Conservation (phyloP, 2,888 invertebrate species). For the Diaphora mendica region DNA sequence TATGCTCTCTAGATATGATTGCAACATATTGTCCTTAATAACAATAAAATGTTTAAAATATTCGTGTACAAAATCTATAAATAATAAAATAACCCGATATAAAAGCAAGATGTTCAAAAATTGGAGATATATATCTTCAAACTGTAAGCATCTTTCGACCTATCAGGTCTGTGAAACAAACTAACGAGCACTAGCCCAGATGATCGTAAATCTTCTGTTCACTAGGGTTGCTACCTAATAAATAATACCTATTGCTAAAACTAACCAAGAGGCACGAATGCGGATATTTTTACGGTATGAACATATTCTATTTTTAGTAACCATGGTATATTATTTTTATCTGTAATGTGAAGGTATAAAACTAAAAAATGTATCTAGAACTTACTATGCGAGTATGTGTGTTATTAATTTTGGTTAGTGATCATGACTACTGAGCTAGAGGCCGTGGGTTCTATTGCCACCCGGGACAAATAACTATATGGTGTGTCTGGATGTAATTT, state of each 20-base stretch:
- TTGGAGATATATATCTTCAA: conserved; percentile 9
- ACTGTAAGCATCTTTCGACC: conserved; percentile 16
- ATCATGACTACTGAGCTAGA: no score
- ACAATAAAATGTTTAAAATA: neutral
- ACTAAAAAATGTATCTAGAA: no score
- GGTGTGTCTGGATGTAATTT: no score
- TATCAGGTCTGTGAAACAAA: conserved; percentile 2
- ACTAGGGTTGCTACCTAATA: conserved; percentile 5
- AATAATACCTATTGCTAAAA: neutral
- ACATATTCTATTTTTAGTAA: neutral
- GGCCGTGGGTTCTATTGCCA: no score
- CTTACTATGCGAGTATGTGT: no score
- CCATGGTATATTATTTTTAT: neutral
- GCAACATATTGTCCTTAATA: no score
- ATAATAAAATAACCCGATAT: neutral
- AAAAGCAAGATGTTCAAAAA: neutral
- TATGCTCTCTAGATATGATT: no score
- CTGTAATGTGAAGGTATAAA: neutral
- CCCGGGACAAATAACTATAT: no score
- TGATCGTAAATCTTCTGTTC: conserved; percentile 20
- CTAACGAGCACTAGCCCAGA: conserved; percentile 10
- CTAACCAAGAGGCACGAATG: neutral
- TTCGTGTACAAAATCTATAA: neutral
- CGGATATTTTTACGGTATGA: neutral
- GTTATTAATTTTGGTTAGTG: no score